phyloP scores from a whole-genome alignment of 2,113 vertebrate species.

The Varanus salvator region DNA sequence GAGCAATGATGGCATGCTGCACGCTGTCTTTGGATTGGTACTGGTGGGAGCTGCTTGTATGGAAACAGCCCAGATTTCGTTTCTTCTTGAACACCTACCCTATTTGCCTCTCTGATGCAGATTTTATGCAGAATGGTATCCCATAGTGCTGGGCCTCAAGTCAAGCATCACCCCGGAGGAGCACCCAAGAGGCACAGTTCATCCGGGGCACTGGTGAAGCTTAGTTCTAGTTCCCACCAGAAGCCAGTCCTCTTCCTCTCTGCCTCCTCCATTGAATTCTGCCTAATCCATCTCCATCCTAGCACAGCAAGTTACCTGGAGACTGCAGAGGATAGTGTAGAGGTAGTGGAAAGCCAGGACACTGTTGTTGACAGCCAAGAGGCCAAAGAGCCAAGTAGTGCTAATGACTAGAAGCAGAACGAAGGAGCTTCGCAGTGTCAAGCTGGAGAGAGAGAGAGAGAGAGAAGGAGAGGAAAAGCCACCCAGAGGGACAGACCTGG shows the following conservation, averaged over 20 bases:
- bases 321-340: conserved; percentile 91
- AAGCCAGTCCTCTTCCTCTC: background rate
- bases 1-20: no score
- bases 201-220: background rate
- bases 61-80: no score
- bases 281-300: background rate
- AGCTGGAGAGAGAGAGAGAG: conserved; percentile 79
- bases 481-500: conserved; percentile 24
- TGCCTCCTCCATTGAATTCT: background rate
- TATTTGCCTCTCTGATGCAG: no score
- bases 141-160: no score
- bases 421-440: conserved; percentile 92
- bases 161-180: background rate
- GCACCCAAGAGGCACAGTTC: background rate
- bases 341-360: conserved; percentile 98
- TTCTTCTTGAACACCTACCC: no score
- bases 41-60: no score
- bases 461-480: conserved; percentile 68
- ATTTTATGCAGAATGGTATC: no score
- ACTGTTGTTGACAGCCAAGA: conserved; percentile 98
- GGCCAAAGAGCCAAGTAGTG: conserved; percentile 95
- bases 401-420: conserved; percentile 93
- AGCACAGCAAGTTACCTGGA: conserved; percentile 85
- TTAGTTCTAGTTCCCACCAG: background rate
- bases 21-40: no score